Percentiles rank a stretch among this genome's conserved stretches.
These are phyloP conservation scores for Pelmatolapia mariae DNA, from an alignment of 2,113 vertebrate species.

Conservation along the genomic window DNA sequence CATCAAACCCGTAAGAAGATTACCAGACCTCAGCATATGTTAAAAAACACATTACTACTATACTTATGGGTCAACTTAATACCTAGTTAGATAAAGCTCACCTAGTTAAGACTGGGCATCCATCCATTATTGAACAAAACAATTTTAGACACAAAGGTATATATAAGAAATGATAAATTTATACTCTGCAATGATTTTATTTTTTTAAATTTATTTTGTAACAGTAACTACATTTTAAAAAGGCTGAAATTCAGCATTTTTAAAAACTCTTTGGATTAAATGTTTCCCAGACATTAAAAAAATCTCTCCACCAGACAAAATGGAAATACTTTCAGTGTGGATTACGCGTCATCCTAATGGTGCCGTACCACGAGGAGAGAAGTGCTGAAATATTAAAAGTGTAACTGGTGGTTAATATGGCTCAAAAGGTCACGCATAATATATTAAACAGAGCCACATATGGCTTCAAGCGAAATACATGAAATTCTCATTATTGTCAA, in stretches of 20 bases:
- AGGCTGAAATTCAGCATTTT: background rate
- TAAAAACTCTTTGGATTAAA: slow-evolving; percentile 8
- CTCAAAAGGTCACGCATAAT: background rate
- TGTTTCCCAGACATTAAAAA: slow-evolving; percentile 68
- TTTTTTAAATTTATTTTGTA: fast-evolving
- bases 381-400: slow-evolving; percentile 21
- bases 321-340: slow-evolving; percentile 69
- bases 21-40: slow-evolving; percentile 70
- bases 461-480: background rate
- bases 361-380: slow-evolving; percentile 56
- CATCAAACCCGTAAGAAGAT: slow-evolving; percentile 67
- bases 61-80: slow-evolving; percentile 59
- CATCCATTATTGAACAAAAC: background rate
- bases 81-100: slow-evolving; percentile 68
- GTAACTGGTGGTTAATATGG: slow-evolving; percentile 42
- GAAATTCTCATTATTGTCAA: background rate
- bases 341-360: slow-evolving; percentile 77
- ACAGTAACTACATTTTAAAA: background rate
- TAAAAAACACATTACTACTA: slow-evolving; percentile 63
- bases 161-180: background rate
- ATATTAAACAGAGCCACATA: background rate
- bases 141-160: background rate
- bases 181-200: background rate
- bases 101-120: slow-evolving; percentile 34
- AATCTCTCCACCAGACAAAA: slow-evolving; percentile 74